Base-by-base conservation (phyloP, 2,888 invertebrate species). In the Lasius platythorax region DNA sequence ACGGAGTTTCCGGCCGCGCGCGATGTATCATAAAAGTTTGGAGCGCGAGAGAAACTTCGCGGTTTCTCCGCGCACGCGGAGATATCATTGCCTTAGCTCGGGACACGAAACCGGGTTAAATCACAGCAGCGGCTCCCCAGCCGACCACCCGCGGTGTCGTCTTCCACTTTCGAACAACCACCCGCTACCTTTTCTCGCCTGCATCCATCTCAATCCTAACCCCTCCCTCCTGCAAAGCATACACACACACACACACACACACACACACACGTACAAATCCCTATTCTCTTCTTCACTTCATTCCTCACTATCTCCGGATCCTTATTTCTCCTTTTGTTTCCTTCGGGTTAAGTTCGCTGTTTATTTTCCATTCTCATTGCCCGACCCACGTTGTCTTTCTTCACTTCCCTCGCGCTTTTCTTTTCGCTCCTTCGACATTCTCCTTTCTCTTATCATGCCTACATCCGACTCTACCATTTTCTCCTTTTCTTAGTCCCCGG, bases 11-110 rank as follows among this genome's bases (percentile, higher is more conserved):
- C 76, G 87, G 86, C 58, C 79, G 73, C 72, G 73, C 84, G 86
- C 89, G 88, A 91, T 92, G 90, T 91, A 92, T 92, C 91, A 90
- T 87, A 89, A 91, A 92, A 92, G 90, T 91, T 92, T 89, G 85
- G 79, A 85, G 82, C 87, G 81, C 78, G 83, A 84, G 73, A 53
- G 81, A 76, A 86, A 89, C 81, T 86, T 88, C 12, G 75, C 28
- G 75, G 58, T 63, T 74, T 63, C 43, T 81, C 70, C 40, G 12
- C 70, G 40, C 76, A n/a, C 30, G 33, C 61, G 75, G 84, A 85
- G 84, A 85, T 88, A 89, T 90, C 89, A 89, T 88, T 85, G 87
- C 83, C 76, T 89, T 61, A 82, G 85, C 82, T 72, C 63, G 81
- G 50, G 85, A 88, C 88, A 87, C 87, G 90, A 85, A 87, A 87